Base-by-base conservation (phyloP, 1,140 invertebrate genomes). In the Bombus consobrinus region DNA sequence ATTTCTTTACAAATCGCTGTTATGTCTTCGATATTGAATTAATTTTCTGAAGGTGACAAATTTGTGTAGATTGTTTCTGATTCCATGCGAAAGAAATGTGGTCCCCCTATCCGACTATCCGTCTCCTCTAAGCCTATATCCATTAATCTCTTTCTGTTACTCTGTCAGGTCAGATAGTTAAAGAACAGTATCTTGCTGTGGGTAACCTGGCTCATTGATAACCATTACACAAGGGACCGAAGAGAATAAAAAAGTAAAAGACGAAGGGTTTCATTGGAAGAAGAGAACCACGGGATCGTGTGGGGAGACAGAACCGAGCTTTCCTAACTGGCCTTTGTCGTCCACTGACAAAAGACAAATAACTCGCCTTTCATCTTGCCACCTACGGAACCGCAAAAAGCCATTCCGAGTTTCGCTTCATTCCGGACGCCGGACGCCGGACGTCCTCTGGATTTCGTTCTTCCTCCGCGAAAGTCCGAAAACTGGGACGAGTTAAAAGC, bases 341-440 rank as follows among this genome's bases (percentile, higher is more conserved):
- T 85, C 77, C 77, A 62, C 25, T 32, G 83, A 69, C 77, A 81
- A 85, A 73, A 81, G 83, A 80, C 82, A 84, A 81, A 85, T 85
- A 85, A 80, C 77, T n/a, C 37, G 83, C 77, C 83, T 81, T 85
- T 85, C 80, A 85, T 85, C 83, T 80, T 32, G 66, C 83, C 83
- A 85, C 83, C 83, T 81, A 85, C 57, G 83, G 59, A 74, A 73
- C 71, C 68, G 43, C 69, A 81, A 81, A 85, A 85, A 81, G 78
- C 77, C 69, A 81, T 81, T 73, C 69, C 34, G 41, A 81, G 69
- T 85, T 74, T 81, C 83, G 41, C 59, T 81, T 71, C 43, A 74
- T 74, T 85, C 78, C 73, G 64, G 59, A 43, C 83, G 75, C 53
- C 59, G 64, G 59, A 43, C 83, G 75, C 53, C 75, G 83, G 83